These are phyloP conservation scores for Tenebrio molitor DNA, from an alignment of 1,140 invertebrate species.

Conservation along the genomic window DNA sequence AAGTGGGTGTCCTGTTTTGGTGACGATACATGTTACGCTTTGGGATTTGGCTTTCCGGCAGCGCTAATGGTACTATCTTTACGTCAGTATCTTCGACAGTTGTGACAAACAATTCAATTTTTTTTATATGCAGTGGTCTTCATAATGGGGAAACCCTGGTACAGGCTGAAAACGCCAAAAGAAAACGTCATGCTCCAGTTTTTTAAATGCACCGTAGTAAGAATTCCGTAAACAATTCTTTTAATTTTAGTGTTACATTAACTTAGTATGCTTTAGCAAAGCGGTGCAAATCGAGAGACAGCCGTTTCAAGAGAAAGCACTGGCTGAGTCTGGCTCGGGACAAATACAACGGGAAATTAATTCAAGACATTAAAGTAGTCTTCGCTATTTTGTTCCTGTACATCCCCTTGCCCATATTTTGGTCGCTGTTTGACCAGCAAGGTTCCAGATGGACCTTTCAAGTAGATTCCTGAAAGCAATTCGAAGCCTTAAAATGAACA, in stretches of 20 bases:
- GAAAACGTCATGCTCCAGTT: slow-evolving; percentile 80
- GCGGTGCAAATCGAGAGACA: slow-evolving; percentile 17
- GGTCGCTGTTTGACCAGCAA: slow-evolving; percentile 76
- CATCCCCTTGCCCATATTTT: slow-evolving; percentile 79
- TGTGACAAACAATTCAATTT: background rate
- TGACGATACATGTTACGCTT: slow-evolving; percentile 80
- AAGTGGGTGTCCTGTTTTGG: slow-evolving; percentile 80
- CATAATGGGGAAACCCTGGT: slow-evolving; percentile 76
- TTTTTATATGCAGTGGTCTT: slow-evolving; percentile 74
- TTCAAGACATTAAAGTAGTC: slow-evolving; percentile 71
- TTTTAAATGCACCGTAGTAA: slow-evolving; percentile 75
- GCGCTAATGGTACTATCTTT: slow-evolving; percentile 76
- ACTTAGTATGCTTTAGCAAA: slow-evolving; percentile 56
- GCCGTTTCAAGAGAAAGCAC: slow-evolving; percentile 68
- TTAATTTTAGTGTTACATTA: slow-evolving; percentile 25
- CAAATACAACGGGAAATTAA: slow-evolving; percentile 71
- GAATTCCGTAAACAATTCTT: slow-evolving; percentile 58
- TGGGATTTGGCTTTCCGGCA: slow-evolving; percentile 85
- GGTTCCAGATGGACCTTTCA: slow-evolving; percentile 81
- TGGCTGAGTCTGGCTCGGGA: slow-evolving; percentile 79
- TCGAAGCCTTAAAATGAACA: slow-evolving; percentile 27
- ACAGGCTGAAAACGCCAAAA: slow-evolving; percentile 77
- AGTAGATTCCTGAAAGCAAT: slow-evolving; percentile 63
- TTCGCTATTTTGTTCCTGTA: slow-evolving; percentile 70
- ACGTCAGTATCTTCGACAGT: slow-evolving; percentile 66